Conservation (phyloP, 2,888 invertebrate genomes). For the Exocentrus adspersus region DNA sequence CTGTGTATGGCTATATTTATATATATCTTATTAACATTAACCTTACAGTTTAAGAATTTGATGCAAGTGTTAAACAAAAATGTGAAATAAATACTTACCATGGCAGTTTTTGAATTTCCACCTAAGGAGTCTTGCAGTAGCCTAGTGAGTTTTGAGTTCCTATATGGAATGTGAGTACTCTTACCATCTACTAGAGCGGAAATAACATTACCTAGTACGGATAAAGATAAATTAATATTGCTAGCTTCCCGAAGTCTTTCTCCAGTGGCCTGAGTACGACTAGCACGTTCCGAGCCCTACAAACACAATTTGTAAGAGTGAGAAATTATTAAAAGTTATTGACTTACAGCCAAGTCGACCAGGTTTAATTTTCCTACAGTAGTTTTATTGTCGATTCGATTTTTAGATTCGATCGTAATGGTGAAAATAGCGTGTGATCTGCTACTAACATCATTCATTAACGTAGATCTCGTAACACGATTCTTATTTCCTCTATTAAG, state of each 20-base stretch:
- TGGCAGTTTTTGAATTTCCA: constrained; percentile 94
- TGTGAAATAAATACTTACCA: constrained; percentile 70
- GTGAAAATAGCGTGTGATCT: constrained; percentile 98
- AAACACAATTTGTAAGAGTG: constrained; percentile 34
- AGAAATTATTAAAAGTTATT: constrained; percentile 7
- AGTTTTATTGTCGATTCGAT: constrained; percentile 83
- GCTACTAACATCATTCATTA: constrained; percentile 97
- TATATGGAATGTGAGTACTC: constrained; percentile 96
- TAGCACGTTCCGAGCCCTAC: constrained; percentile 96
- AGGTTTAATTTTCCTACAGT: constrained; percentile 97
- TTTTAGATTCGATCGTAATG: constrained; percentile 96
- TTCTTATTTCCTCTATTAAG: constrained; percentile 95
- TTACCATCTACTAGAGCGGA: constrained; percentile 98
- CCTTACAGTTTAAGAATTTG: no score
- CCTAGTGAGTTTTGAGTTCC: constrained; percentile 96
- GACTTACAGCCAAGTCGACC: constrained; percentile 92
- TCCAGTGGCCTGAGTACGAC: constrained; percentile 95
- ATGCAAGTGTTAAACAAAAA: no score
- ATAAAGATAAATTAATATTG: constrained; percentile 97
- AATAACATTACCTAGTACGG: constrained; percentile 97
- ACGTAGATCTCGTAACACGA: constrained; percentile 89
- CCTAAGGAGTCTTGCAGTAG: constrained; percentile 96
- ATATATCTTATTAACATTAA: no score
- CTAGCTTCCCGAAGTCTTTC: constrained; percentile 95
- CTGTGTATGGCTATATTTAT: no score